These are phyloP conservation scores for Caretta caretta DNA, from an alignment of 2,113 vertebrate genomes.

Conservation along the genomic window DNA sequence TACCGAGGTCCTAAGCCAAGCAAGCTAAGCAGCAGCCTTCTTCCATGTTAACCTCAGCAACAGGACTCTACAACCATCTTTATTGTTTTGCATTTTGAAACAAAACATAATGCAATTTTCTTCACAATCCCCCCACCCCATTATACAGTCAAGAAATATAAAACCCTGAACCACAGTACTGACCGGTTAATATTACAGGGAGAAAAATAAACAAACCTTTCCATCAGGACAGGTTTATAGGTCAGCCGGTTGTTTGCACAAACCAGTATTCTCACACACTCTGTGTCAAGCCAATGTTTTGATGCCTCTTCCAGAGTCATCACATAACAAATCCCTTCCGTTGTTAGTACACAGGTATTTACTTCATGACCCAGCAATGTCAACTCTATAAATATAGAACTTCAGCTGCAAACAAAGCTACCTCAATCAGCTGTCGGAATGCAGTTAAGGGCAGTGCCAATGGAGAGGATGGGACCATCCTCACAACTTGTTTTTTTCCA, in stretches of 20 bases:
- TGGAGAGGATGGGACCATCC: background rate
- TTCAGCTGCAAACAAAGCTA: background rate
- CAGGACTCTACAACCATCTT: background rate
- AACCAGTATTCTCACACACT: background rate
- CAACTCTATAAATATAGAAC: background rate
- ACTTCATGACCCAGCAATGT: background rate
- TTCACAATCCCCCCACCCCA: background rate
- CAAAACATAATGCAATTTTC: background rate
- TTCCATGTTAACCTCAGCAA: background rate
- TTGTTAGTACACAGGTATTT: background rate
- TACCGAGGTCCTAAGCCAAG: background rate
- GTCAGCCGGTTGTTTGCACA: background rate
- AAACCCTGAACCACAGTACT: background rate
- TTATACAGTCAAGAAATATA: conserved; percentile 15
- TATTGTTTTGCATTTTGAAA: background rate
- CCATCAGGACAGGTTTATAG: background rate
- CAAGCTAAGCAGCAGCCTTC: background rate
- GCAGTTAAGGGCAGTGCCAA: background rate
- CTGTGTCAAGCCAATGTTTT: conserved; percentile 11
- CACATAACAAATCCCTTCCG: background rate
- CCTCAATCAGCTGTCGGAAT: background rate
- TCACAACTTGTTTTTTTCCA: background rate
- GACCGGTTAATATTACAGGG: background rate
- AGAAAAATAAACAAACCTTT: conserved; percentile 34
- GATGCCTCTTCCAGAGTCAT: background rate